These are phyloP conservation scores for Dryomyza anilis DNA, from an alignment of 2,888 invertebrate species.

Conservation along the genomic window DNA sequence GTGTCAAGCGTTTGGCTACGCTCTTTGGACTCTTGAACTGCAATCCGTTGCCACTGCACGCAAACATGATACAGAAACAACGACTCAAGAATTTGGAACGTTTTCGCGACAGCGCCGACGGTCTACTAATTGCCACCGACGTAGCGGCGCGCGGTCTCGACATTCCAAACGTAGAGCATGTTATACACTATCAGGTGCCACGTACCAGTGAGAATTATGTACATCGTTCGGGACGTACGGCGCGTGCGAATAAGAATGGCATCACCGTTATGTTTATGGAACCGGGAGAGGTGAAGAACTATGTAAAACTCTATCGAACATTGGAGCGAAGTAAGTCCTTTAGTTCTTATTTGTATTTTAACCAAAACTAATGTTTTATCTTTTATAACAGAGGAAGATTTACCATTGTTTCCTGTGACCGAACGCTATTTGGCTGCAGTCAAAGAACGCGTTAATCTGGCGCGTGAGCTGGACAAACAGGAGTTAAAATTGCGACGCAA, in stretches of 20 bases:
- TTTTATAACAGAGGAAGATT: conserved; percentile 73
- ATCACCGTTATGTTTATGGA: conserved; percentile 91
- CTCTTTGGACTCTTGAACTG: conserved; percentile 73
- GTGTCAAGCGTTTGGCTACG: conserved; percentile 79
- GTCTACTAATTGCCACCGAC: conserved; percentile 90
- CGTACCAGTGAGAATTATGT: conserved; percentile 95
- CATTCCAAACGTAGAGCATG: conserved; percentile 91
- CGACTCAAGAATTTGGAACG: conserved; percentile 92
- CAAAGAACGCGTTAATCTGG: conserved; percentile 75
- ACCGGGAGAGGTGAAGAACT: conserved; percentile 80
- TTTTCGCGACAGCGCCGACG: conserved; percentile 73
- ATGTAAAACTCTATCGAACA: conserved; percentile 80
- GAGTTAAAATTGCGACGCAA: conserved; percentile 70
- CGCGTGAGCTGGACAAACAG: conserved; percentile 79
- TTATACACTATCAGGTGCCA: conserved; percentile 96
- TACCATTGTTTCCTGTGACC: conserved; percentile 82
- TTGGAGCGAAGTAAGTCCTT: conserved; percentile 77
- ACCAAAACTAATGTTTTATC: background rate
- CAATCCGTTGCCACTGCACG: conserved; percentile 78
- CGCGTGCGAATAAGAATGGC: conserved; percentile 86
- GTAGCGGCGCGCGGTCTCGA: conserved; percentile 97
- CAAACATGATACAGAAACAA: conserved; percentile 92
- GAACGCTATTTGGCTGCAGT: conserved; percentile 67
- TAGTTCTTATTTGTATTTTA: conserved; percentile 4
- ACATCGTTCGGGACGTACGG: conserved; percentile 96